Evolutionary conservation across 2,113 vertebrate species (phyloP), one percentile per base, ranked within the genome.

Genomic region (Passer domesticus): DNA sequence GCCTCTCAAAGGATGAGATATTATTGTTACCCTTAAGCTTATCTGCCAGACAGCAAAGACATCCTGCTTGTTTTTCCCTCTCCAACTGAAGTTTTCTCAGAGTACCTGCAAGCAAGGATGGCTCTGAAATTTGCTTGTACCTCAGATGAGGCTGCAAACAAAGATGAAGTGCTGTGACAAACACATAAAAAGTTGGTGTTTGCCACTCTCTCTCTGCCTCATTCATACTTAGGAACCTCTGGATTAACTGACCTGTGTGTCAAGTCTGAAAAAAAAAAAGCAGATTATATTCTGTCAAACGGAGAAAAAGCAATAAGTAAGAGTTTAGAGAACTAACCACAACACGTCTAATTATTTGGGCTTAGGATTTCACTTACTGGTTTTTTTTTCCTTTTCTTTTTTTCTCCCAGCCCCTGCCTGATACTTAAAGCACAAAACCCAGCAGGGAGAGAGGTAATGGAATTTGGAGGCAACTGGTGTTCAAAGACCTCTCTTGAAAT

Each of bases 341-440:
- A 96, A 90, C 72, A 80, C 37, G 8, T 49, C 90, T 92, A 90
- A 93, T 96, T 96, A 89, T 95, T 94, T 92, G 72, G 77, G 56
- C 14, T 95, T 88, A 85, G 93, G 93, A 93, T 96, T 97, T 94
- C 82, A 93, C 28, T 95, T 83, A 72, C n/a, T 41, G 46, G 7
- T 7, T 5, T 31, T 85, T 90, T 90, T 85, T 89, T 62, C 53
- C 69, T 46, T 87, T 74, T 74, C 85, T 91, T 94, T 96, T 97
- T 89, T 97, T 96, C 64, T 90, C 60, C n/a, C 30, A 94, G 66
- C 27, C 73, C 28, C 83, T 92, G 89, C 69, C 72, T 86, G 92
- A 95, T 94, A 74, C 76, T 97, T 83, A 88, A 93, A 74, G 77
- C 69, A 97, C 90, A 97, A 97, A 97, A 95, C 93, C 76, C 94